Conservation (phyloP, 2,113 vertebrate species). For the Muscicapa adusta region DNA sequence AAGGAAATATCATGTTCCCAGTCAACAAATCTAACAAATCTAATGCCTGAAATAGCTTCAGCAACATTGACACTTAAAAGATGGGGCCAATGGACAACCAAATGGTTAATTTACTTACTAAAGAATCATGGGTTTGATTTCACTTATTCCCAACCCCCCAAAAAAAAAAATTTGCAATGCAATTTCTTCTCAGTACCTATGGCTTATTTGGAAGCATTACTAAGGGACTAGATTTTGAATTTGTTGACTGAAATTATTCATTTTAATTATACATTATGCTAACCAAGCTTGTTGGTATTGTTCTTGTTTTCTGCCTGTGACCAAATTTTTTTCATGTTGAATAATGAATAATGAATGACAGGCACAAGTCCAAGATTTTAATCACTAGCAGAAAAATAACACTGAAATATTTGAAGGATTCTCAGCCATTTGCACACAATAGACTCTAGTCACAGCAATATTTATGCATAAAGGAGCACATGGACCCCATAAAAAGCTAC, state of each 20-base stretch:
- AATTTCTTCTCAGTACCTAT: background rate
- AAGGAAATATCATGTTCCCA: background rate
- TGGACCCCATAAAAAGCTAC: background rate
- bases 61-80: background rate
- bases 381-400: conserved; percentile 24
- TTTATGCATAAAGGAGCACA: background rate
- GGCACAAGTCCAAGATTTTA: conserved; percentile 44
- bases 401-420: background rate
- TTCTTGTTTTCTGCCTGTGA: conserved; percentile 32
- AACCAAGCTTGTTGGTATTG: background rate
- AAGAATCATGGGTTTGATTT: background rate
- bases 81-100: background rate
- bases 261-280: conserved; percentile 34
- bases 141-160: background rate
- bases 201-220: background rate
- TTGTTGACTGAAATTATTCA: conserved; percentile 6
- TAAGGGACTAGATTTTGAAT: background rate
- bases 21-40: background rate
- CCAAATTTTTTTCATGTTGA: background rate
- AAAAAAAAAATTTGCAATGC: background rate
- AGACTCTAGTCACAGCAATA: background rate
- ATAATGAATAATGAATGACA: conserved; percentile 50
- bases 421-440: background rate
- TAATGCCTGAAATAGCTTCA: background rate
- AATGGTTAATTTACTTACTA: background rate